Conservation (phyloP, 1,140 invertebrate genomes). For the Pantala flavescens region DNA sequence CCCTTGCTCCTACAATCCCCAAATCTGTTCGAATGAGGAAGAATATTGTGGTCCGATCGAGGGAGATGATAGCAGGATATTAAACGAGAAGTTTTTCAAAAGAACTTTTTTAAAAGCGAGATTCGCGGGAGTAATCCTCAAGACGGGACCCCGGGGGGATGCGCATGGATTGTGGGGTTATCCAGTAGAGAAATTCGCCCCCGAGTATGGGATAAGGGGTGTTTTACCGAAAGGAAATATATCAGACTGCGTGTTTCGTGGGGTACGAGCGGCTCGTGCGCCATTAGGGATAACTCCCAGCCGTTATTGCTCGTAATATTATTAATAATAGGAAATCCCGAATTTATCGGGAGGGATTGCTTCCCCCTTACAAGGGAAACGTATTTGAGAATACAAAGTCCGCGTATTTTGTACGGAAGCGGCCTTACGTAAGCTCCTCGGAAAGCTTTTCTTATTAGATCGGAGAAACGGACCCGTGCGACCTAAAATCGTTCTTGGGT, state of each 20-base stretch:
- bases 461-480: too few species aligned
- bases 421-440: too few species aligned
- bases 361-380: too few species aligned
- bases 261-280: not conserved
- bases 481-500: too few species aligned
- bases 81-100: constrained; percentile 15
- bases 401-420: too few species aligned
- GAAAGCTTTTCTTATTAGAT: too few species aligned
- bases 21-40: constrained; percentile 15
- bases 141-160: not conserved
- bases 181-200: too few species aligned
- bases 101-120: constrained; percentile 1
- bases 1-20: not conserved
- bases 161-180: not conserved
- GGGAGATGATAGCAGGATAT: constrained; percentile 13
- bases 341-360: too few species aligned
- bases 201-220: too few species aligned
- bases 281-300: not conserved
- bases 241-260: not conserved
- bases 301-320: not conserved
- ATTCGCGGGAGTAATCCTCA: not conserved
- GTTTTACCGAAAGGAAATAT: too few species aligned
- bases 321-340: not conserved
- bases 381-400: too few species aligned
- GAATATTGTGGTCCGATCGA: constrained; percentile 11